Evolutionary conservation across 92 coral and sea anemone species (phyloP).

Genomic region (Parazoanthus darwini): DNA sequence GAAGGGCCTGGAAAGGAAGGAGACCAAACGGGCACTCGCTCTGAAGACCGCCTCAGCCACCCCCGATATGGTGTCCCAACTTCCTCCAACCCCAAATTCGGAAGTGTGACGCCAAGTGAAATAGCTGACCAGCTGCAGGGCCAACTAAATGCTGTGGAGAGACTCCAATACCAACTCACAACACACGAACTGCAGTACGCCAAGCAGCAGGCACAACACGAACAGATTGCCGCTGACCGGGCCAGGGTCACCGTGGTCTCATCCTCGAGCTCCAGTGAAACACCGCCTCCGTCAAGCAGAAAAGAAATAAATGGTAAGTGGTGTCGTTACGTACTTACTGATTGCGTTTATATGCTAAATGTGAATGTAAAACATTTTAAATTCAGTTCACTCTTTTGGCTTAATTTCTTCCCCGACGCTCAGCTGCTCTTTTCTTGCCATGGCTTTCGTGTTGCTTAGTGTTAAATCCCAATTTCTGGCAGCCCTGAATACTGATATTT

Average conservation of each 20-base stretch:
- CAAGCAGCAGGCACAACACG: conserved; percentile 76
- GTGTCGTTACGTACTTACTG: background rate
- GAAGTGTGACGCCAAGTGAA: conserved; percentile 62
- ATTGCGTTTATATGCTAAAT: background rate
- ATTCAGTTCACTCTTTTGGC: background rate
- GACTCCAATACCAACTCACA: conserved; percentile 90
- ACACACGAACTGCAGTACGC: conserved; percentile 93
- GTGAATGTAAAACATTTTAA: no score
- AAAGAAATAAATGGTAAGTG: conserved; percentile 12
- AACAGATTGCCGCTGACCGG: conserved; percentile 78
- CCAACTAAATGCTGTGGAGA: conserved; percentile 86
- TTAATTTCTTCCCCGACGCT: background rate
- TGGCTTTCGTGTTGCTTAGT: background rate
- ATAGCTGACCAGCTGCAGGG: conserved; percentile 70
- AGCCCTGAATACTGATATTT: no score
- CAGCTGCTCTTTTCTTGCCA: background rate
- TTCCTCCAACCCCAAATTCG: conserved; percentile 12
- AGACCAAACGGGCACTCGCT: background rate
- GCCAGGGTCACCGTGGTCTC: conserved; percentile 67
- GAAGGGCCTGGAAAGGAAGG: background rate
- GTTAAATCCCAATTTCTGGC: background rate
- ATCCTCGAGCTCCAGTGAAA: conserved; percentile 64
- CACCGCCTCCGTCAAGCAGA: conserved; percentile 15
- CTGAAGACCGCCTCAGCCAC: background rate
- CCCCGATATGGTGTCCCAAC: background rate